Base-by-base conservation (phyloP, 1,140 invertebrate species). In the Trichonephila clavata region DNA sequence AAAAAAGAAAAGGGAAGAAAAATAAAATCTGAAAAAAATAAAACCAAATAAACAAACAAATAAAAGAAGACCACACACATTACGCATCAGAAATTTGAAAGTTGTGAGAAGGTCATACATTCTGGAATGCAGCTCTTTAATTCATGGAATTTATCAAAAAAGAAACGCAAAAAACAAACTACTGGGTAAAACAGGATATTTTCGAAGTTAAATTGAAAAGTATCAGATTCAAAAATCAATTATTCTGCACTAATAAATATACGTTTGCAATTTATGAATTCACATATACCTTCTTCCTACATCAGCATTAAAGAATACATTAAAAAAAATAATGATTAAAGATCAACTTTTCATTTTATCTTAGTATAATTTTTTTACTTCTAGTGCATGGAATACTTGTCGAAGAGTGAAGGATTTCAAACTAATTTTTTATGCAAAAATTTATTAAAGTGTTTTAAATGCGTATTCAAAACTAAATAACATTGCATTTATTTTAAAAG, bases 11-110 rank as follows among this genome's bases (percentile, higher is more conserved):
- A 68, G 24, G 2, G 65, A 77, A 77, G 32, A 27, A 77, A 71
- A 77, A 39, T 77, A 39, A 18, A 77, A 32, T 77, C 71, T 77
- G 71, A 77, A 77, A 77, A 77, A n/a, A n/a, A n/a, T n/a, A n/a
- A n/a, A 39, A 27, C 24, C 39, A 77, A 77, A 77, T 14, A 77
- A 77, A 77, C 10, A 16, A 16, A 14, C 68, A 71, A 77, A 77
- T n/a, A 68, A 24, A 32, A 39, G 71, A 32, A 18, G 71, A 77
- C 50, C 50, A 50, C 50, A 50, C 50, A 50, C 10, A 50, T 50
- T 50, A 50, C 14, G 32, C 13, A 77, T 32, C 71, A 77, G 71
- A 77, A 77, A 77, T 77, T 18, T 77, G 71, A 77, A 77, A 77
- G 71, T 77, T 77, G 71, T 32, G 10, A 77, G 71, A 77, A 77